Evolutionary conservation across 2,888 invertebrate species (phyloP).

Genomic region (Drosophila gaucha): DNA sequence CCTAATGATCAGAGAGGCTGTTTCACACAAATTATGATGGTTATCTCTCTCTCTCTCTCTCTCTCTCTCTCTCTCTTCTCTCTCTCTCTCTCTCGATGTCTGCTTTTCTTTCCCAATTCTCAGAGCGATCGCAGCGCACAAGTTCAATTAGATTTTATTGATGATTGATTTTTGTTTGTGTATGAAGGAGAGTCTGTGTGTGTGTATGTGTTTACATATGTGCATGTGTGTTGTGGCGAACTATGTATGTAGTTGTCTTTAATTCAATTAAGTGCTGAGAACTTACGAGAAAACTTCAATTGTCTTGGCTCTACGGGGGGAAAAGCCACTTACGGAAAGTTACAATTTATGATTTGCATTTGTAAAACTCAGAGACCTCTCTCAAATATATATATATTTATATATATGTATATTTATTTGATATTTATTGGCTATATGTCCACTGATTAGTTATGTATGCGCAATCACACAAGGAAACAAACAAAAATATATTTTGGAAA

Average conservation of each 20-base stretch:
- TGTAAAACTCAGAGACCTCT: background rate
- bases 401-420: conserved; percentile 15
- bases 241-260: conserved; percentile 66
- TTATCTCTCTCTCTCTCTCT: conserved; percentile 4
- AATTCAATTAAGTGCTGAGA: conserved; percentile 65
- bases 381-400: background rate
- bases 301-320: conserved; percentile 35
- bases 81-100: background rate
- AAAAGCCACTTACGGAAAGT: conserved; percentile 13
- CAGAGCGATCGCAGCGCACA: conserved; percentile 46
- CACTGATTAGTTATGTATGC: conserved; percentile 56
- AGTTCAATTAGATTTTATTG: conserved; percentile 81
- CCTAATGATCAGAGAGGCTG: conserved; percentile 44
- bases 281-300: conserved; percentile 54
- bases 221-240: conserved; percentile 13
- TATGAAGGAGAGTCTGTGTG: background rate
- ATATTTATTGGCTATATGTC: conserved; percentile 60
- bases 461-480: conserved; percentile 43
- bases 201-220: conserved; percentile 7
- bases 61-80: background rate
- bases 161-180: conserved; percentile 69
- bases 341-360: conserved; percentile 21
- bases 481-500: conserved; percentile 21
- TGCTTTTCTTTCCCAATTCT: conserved; percentile 11
- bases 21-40: conserved; percentile 59